These are phyloP conservation scores for Tethya wilhelma DNA, from an alignment of 37 sponge, comb jelly and placozoan genomes.

Conservation along the genomic window DNA sequence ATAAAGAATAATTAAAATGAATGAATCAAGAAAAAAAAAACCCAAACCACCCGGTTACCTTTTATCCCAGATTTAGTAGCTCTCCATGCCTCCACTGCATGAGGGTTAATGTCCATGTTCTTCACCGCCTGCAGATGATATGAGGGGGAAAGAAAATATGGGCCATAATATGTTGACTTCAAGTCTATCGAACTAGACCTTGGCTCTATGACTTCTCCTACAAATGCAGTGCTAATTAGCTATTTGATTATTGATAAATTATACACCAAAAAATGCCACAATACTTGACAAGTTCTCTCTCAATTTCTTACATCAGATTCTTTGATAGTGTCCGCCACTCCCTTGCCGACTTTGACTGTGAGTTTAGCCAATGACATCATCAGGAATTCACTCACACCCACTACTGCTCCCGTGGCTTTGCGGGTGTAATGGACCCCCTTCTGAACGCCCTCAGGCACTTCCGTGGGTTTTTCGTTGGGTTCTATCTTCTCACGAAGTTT, in stretches of 20 bases:
- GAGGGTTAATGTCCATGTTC: constrained; percentile 52
- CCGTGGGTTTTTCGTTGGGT: constrained; percentile 61
- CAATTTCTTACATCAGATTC: constrained; percentile 45
- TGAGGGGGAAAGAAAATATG: no score
- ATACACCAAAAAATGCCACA: background rate
- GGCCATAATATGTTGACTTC: no score
- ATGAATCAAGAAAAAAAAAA: background rate
- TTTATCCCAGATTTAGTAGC: constrained; percentile 69
- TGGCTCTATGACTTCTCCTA: no score
- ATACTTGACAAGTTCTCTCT: background rate
- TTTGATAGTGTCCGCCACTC: constrained; percentile 16
- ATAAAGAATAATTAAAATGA: background rate
- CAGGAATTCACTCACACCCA: constrained; percentile 66
- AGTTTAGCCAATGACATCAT: constrained; percentile 64
- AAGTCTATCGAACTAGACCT: no score
- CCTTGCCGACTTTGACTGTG: constrained; percentile 61
- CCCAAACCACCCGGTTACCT: constrained; percentile 46
- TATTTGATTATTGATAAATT: background rate
- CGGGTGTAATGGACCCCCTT: constrained; percentile 48
- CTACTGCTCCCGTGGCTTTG: constrained; percentile 53
- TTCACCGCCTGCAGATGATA: constrained; percentile 27
- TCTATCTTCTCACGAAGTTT: constrained; percentile 64
- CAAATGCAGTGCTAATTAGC: background rate
- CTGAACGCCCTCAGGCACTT: constrained; percentile 47
- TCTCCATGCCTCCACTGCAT: constrained; percentile 79